Evolutionary conservation across 2,888 invertebrate genomes (phyloP).

Genomic region (Pterostichus niger): DNA sequence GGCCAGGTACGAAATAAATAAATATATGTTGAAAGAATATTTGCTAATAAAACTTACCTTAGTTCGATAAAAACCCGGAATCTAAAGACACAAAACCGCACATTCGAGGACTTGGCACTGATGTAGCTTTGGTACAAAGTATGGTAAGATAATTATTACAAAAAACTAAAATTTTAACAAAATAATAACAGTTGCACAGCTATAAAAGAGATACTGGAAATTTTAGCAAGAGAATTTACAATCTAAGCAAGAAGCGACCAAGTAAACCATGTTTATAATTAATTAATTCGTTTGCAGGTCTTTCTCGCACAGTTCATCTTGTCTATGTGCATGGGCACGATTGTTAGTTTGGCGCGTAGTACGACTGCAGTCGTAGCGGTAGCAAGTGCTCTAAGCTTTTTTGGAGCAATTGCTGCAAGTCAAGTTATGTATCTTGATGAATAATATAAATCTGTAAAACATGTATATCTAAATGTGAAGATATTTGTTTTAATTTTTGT

Average conservation of each 20-base stretch:
- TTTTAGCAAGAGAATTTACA: neutral
- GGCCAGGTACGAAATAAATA: slow-evolving; percentile 84
- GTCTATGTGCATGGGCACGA: slow-evolving; percentile 91
- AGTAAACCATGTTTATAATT: neutral
- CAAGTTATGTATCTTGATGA: slow-evolving; percentile 92
- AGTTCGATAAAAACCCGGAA: slow-evolving; percentile 81
- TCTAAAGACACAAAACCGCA: slow-evolving; percentile 75
- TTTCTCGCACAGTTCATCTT: slow-evolving; percentile 96
- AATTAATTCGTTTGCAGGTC: slow-evolving; percentile 68
- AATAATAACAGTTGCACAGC: too few relatives aligned
- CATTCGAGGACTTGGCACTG: slow-evolving; percentile 95
- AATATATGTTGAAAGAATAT: slow-evolving; percentile 12
- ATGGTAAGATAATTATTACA: slow-evolving; percentile 80
- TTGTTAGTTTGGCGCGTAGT: slow-evolving; percentile 88
- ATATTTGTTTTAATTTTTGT: slow-evolving; percentile 3
- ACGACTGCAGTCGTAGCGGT: slow-evolving; percentile 94
- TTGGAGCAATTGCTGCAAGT: slow-evolving; percentile 91
- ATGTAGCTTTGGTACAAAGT: slow-evolving; percentile 95
- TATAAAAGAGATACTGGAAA: too few relatives aligned
- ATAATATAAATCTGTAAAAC: slow-evolving; percentile 20
- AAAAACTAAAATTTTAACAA: too few relatives aligned
- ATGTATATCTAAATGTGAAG: slow-evolving; percentile 24
- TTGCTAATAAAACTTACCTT: slow-evolving; percentile 68
- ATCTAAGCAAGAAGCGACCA: neutral
- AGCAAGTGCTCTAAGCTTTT: slow-evolving; percentile 90